A percentile compares a stretch with the other conserved stretches of the same genome.
Conservation (phyloP, 1,140 invertebrate genomes). For the Drosophila sproati region DNA sequence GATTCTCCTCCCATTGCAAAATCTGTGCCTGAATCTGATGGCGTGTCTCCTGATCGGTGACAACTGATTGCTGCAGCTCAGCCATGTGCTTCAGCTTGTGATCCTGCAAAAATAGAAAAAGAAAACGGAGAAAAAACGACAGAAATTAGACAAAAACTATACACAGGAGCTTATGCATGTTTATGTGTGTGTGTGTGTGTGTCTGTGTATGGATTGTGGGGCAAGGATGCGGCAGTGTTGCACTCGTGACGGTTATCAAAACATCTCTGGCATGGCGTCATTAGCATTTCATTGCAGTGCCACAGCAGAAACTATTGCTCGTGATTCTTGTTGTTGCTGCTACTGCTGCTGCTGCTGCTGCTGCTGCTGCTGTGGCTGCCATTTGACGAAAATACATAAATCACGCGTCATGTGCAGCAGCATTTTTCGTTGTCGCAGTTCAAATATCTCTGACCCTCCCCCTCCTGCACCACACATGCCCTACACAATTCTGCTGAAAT, state of each 20-base stretch:
- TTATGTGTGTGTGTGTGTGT: constrained; percentile 19
- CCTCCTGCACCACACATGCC: background rate
- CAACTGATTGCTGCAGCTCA: constrained; percentile 97
- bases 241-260: constrained; percentile 69
- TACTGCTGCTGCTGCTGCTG: constrained; percentile 28
- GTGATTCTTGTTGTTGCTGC: constrained; percentile 30
- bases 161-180: background rate
- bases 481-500: background rate
- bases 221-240: constrained; percentile 19
- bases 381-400: constrained; percentile 83
- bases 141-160: constrained; percentile 49
- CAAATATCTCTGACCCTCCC: constrained; percentile 58
- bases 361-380: constrained; percentile 64
- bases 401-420: constrained; percentile 81
- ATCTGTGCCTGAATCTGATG: constrained; percentile 97
- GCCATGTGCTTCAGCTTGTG: constrained; percentile 99
- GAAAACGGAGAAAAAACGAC: constrained; percentile 22
- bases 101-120: constrained; percentile 88
- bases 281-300: constrained; percentile 77
- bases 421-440: constrained; percentile 68
- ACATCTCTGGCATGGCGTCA: constrained; percentile 71
- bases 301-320: constrained; percentile 29
- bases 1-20: constrained; percentile 97
- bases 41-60: constrained; percentile 95
- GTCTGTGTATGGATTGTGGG: constrained; percentile 14